Base-by-base conservation (phyloP, 2,888 invertebrate genomes). In the Perithous albicinctus region DNA sequence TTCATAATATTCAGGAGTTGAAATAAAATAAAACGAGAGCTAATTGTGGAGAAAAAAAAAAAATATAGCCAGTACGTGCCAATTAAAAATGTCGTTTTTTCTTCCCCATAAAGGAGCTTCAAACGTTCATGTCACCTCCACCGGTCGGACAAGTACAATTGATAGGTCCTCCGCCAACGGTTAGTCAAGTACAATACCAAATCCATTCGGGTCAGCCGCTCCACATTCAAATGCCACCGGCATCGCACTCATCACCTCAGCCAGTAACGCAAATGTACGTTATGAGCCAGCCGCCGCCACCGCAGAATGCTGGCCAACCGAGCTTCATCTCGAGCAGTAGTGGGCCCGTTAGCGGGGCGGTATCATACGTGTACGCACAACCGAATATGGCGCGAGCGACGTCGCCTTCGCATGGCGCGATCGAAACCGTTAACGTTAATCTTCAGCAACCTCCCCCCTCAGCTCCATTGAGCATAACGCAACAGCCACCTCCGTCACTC, bases 261-360 rank as follows among this genome's bases (percentile, higher is more conserved):
- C 89, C 92, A 4, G 89, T 93, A 59, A 86, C 93, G 0, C 93
- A 93, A 80, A 93, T 93, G 90, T 93, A 92, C 64, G 92, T 92
- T 4, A 90, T 93, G 90, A 92, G 92, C 74, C 93, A 93, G 51
- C 93, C 92, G 0, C 85, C 92, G 1, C 85, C 85, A 4, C 82
- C 75, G 10, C 89, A 91, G 46, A 87, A 84, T 67, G 83, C 90
- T 3, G 83, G 87, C 4, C 90, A 91, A 56, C 90, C 89, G 48
- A 89, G 87, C 32, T 89, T 91, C 70, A 87, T 90, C 4, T 88
- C 90, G 72, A 90, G 88, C 72, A 88, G 87, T 35, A 85, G 85
- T 26, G 90, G 88, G 1, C 84, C 89, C 0, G 90, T 89, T 23
- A 88, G 90, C 10, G 85, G 85, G 0, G 89, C 91, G 0, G 91